Evolutionary conservation across 2,113 vertebrate genomes (phyloP), one percentile per base, ranked within the genome.

Genomic region (Stercorarius parasiticus): DNA sequence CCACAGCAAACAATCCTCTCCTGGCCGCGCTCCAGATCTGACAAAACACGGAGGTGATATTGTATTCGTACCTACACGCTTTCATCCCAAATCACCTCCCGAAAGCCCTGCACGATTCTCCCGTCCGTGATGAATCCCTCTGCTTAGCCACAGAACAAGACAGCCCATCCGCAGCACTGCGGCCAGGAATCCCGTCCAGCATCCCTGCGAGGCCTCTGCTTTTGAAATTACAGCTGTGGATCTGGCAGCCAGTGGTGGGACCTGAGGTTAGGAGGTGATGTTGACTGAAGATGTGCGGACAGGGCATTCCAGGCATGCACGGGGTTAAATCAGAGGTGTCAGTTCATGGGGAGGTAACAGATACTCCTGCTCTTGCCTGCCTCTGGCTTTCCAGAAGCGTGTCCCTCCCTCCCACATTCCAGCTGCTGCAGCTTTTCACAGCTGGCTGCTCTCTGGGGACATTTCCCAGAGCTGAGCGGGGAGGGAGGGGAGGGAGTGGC

Each of bases 381-480:
- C 89, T 93, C 90, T 72, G 90, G 50, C 90, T 95, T 76, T 94
- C 69, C 92, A 94, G 82, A 58, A 89, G 92, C 80, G 2, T 77
- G 80, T 88, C 94, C 80, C 92, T 90, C 71, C 93, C 95, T 96
- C 96, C 95, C 96, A 92, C 97, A 97, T 97, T 97, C 96, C 97
- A 97, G 96, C 97, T 97, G 97, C 96, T 96, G 96, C 93, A 94
- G 96, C 97, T 97, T 97, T 97, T 94, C 96, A 93, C 97, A 97
- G 93, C 95, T 97, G 96, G 96, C 90, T 4, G 20, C 66, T 96
- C 96, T 94, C 91, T 10, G 85, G 97, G 96, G 97, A 97, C 93
- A 64, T 95, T 97, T 97, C 96, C 96, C 97, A 97, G 96, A 96
- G 96, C 96, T 19, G 86, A 86, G 89, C 56, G 16, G 82, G 85